Percentiles rank a stretch among this genome's conserved stretches.
These are phyloP conservation scores for Olivierus martensii DNA, from an alignment of 1,140 invertebrate genomes.

Conservation along the genomic window DNA sequence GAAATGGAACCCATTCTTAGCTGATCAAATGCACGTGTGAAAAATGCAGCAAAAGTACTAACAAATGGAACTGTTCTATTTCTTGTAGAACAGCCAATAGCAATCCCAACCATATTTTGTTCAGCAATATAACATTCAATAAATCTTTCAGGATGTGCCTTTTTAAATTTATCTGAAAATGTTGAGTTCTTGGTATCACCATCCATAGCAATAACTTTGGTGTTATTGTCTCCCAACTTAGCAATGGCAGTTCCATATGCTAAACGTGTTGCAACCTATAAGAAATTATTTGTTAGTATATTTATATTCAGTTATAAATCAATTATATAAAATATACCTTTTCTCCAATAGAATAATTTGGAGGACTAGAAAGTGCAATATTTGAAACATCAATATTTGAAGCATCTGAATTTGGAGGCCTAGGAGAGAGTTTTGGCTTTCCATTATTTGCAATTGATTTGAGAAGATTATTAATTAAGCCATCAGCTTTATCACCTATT, in stretches of 20 bases:
- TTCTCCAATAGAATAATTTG: constrained; percentile 58
- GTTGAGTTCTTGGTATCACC: constrained; percentile 99
- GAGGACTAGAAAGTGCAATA: constrained; percentile 65
- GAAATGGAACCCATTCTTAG: constrained; percentile 98
- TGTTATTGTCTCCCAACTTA: constrained; percentile 68
- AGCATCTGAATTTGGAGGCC: constrained; percentile 52
- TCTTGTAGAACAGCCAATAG: constrained; percentile 79
- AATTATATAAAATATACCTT: constrained; percentile 17
- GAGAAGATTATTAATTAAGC: constrained; percentile 23
- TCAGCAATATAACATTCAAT: constrained; percentile 99
- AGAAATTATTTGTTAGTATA: not conserved
- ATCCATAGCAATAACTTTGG: constrained; percentile 78
- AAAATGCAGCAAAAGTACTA: constrained; percentile 96
- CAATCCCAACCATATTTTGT: constrained; percentile 93
- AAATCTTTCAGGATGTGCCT: constrained; percentile 52
- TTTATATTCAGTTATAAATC: not conserved
- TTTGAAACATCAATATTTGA: constrained; percentile 55
- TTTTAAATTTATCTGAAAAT: constrained; percentile 81
- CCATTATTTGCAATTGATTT: constrained; percentile 4
- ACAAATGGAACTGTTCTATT: constrained; percentile 80
- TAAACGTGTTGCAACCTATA: constrained; percentile 68
- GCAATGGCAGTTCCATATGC: constrained; percentile 89
- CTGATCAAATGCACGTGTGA: constrained; percentile 91
- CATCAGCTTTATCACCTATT: constrained; percentile 61
- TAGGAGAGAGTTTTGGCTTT: constrained; percentile 36